Percentiles rank a stretch among this genome's conserved stretches.
Conservation (phyloP, 2,113 vertebrate species). For the Anarrhichthys ocellatus region DNA sequence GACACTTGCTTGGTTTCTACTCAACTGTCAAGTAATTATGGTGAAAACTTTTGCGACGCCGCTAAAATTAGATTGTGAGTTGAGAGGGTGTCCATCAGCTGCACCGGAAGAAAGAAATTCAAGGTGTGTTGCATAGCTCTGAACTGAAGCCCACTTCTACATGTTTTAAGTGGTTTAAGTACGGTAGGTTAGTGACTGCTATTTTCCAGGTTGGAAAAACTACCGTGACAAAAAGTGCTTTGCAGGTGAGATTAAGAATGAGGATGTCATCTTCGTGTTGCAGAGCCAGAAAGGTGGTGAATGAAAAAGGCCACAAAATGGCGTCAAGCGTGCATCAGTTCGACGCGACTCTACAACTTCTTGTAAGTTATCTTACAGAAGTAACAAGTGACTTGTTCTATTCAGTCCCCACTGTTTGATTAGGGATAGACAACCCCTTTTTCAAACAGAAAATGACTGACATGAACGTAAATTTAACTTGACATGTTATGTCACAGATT, state of each 20-base stretch:
- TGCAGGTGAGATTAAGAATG: background rate
- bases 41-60: background rate
- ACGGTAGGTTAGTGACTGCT: background rate
- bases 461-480: background rate
- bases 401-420: background rate
- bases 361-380: background rate
- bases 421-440: background rate
- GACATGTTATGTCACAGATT: background rate
- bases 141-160: background rate
- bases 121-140: background rate
- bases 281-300: background rate
- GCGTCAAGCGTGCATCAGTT: background rate
- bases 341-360: background rate
- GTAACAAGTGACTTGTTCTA: no score
- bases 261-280: background rate
- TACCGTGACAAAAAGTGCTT: background rate
- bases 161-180: background rate
- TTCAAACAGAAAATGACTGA: background rate
- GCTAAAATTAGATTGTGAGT: slow-evolving; percentile 11
- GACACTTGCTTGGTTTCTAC: slow-evolving; percentile 3
- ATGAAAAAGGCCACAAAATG: background rate
- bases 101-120: background rate
- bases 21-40: slow-evolving; percentile 13
- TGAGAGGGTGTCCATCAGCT: slow-evolving; percentile 3
- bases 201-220: background rate